These are phyloP conservation scores for Boloria selene DNA, from an alignment of 2,888 invertebrate genomes.

Conservation along the genomic window DNA sequence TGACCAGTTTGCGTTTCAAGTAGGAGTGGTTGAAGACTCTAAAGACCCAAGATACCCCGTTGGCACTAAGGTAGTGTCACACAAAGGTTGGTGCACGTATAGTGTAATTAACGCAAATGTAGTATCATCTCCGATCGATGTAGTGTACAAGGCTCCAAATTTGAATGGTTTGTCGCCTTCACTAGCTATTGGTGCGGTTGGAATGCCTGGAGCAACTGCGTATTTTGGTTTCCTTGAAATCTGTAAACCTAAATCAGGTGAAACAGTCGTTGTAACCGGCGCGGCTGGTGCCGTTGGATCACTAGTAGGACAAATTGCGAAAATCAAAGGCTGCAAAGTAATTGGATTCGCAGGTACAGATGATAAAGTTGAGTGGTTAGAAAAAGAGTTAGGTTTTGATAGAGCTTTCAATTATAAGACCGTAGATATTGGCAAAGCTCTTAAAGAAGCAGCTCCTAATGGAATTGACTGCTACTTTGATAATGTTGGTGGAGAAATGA, in stretches of 20 bases:
- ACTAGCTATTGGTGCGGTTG: constrained; percentile 82
- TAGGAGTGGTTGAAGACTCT: constrained; percentile 81
- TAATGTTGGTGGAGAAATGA: constrained; percentile 87
- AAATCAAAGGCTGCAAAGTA: constrained; percentile 84
- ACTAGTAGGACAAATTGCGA: constrained; percentile 89
- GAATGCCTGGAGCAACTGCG: constrained; percentile 88
- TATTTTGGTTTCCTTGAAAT: constrained; percentile 87
- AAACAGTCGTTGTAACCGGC: constrained; percentile 86
- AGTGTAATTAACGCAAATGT: constrained; percentile 50
- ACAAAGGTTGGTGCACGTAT: constrained; percentile 86
- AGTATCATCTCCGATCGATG: constrained; percentile 28
- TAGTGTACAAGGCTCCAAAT: constrained; percentile 74
- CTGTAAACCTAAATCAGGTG: constrained; percentile 86
- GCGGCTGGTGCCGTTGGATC: constrained; percentile 90
- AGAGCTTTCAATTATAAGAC: constrained; percentile 88
- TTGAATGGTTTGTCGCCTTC: constrained; percentile 78
- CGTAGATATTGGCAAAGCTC: constrained; percentile 71
- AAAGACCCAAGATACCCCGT: constrained; percentile 83
- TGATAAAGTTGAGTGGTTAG: constrained; percentile 86
- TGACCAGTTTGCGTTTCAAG: constrained; percentile 54
- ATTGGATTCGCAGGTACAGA: constrained; percentile 89
- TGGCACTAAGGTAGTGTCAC: constrained; percentile 81
- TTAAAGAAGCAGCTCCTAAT: constrained; percentile 85
- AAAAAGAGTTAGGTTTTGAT: constrained; percentile 85
- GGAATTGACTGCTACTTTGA: constrained; percentile 90